Base-by-base conservation (phyloP, 1,140 invertebrate genomes). In the Ips typographus region DNA sequence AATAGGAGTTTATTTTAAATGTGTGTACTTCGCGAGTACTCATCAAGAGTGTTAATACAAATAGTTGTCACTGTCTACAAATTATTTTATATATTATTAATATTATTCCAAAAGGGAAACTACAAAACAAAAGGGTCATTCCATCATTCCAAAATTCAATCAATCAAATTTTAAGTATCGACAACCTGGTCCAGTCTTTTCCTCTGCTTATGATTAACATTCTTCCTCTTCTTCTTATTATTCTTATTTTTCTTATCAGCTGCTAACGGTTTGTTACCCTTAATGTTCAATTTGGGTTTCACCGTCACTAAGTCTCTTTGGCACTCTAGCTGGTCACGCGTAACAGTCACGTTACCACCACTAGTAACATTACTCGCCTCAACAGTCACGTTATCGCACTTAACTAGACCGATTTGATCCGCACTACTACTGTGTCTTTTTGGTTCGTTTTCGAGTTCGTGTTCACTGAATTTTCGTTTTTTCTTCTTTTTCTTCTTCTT, bases 401-500 rank as follows among this genome's bases (percentile, higher is more conserved):
- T 74, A 68, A 73, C 75, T 66, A 71, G 66, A 72, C 66, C 58
- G 63, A 68, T 71, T 53, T 73, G 64, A 67, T 69, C 72, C 58
- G 68, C 56, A 67, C 57, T 66, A 65, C 52, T 64, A 68, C 70
- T 72, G 40, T 71, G 68, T 75, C 63, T 73, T 73, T 77, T 75
- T 55, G 76, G 71, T 61, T 67, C 75, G 22, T 62, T 58, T 68
- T 77, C 76, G 37, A 66, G 62, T 69, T 77, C 76, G 73, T 69
- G 68, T 59, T 72, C 71, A 40, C 65, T 47, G 64, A 75, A 77
- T 74, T 78, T 80, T 74, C 77, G 75, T 74, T 76, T 76, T 75
- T 78, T 80, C 74, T 78, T 80, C 63, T 77, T 74, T 69, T 78
- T 79, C 69, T 77, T 77, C 44, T 73, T 74, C 58, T 77, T 73